These are phyloP conservation scores for Zosterops borbonicus DNA, from an alignment of 2,113 vertebrate species.

Conservation along the genomic window DNA sequence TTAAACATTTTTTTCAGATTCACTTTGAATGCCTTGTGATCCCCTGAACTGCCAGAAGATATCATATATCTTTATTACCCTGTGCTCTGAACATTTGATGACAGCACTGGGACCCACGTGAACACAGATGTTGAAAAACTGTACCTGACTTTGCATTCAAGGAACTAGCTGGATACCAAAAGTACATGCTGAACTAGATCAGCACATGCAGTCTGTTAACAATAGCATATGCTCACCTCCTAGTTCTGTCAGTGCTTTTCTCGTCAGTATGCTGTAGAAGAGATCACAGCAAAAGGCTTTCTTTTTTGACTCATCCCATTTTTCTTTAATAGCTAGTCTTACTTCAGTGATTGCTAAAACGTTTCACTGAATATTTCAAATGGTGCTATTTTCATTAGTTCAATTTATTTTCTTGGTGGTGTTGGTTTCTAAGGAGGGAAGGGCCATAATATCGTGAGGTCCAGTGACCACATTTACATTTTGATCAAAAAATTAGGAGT, in stretches of 20 bases:
- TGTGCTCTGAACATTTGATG: background rate
- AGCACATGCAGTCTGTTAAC: background rate
- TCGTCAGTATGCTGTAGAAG: background rate
- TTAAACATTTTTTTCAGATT: slow-evolving; percentile 16
- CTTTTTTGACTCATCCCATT: background rate
- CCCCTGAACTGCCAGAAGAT: background rate
- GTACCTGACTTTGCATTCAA: background rate
- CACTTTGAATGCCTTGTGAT: background rate
- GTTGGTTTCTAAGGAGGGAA: background rate
- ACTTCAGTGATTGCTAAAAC: background rate
- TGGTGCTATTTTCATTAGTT: background rate
- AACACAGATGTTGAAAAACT: background rate
- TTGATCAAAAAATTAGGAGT: background rate
- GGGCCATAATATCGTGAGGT: background rate
- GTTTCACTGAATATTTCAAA: background rate
- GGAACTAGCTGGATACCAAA: background rate
- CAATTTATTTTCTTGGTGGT: background rate
- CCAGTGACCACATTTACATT: background rate
- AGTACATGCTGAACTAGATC: background rate
- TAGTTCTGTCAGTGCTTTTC: background rate
- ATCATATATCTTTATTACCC: background rate
- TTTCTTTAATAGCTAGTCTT: background rate
- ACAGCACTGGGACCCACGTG: background rate
- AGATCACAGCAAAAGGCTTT: background rate
- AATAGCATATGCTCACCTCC: background rate